Percentiles rank a stretch among this genome's conserved stretches.
Conservation (phyloP, 2,888 invertebrate genomes). For the Merodon equestris region DNA sequence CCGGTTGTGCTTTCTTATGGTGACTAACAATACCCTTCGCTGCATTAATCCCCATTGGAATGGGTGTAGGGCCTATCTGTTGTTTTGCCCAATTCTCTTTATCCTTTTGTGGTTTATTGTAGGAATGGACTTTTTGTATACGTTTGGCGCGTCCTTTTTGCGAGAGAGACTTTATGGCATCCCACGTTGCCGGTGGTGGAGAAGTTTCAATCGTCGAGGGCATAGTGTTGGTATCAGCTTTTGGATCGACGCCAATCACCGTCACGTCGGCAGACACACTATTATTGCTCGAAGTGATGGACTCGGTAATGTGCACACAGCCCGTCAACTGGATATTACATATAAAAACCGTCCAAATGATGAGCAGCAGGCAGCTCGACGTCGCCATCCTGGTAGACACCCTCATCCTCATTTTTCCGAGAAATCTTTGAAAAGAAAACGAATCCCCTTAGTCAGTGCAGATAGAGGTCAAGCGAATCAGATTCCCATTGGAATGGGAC, state of each 20-base stretch:
- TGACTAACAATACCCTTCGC: constrained; percentile 48
- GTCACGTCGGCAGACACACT: background rate
- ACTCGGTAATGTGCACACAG: constrained; percentile 45
- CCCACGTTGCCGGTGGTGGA: background rate
- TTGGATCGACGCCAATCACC: constrained; percentile 38
- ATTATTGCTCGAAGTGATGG: constrained; percentile 3
- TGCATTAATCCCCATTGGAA: constrained; percentile 56
- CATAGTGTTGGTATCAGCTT: constrained; percentile 17
- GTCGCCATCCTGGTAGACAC: constrained; percentile 43
- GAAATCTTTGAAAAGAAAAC: constrained; percentile 2
- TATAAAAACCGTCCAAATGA: constrained; percentile 37
- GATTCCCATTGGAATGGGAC: constrained; percentile 51
- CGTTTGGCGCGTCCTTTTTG: constrained; percentile 30
- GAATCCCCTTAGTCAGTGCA: constrained; percentile 9
- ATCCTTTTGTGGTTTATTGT: constrained; percentile 55
- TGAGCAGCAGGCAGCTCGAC: constrained; percentile 29
- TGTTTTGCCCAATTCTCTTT: constrained; percentile 32
- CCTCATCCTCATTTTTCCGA: constrained; percentile 32
- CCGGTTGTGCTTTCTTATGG: constrained; percentile 38
- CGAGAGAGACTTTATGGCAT: too few relatives aligned
- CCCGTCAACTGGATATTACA: constrained; percentile 16
- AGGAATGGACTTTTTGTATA: constrained; percentile 46
- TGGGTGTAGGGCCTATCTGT: constrained; percentile 41
- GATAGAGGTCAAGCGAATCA: constrained; percentile 43
- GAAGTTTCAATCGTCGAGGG: constrained; percentile 2